A percentile compares a stretch with the other conserved stretches of the same genome.
These are phyloP conservation scores for Psettodes erumei DNA, from an alignment of 2,113 vertebrate species.

Conservation along the genomic window DNA sequence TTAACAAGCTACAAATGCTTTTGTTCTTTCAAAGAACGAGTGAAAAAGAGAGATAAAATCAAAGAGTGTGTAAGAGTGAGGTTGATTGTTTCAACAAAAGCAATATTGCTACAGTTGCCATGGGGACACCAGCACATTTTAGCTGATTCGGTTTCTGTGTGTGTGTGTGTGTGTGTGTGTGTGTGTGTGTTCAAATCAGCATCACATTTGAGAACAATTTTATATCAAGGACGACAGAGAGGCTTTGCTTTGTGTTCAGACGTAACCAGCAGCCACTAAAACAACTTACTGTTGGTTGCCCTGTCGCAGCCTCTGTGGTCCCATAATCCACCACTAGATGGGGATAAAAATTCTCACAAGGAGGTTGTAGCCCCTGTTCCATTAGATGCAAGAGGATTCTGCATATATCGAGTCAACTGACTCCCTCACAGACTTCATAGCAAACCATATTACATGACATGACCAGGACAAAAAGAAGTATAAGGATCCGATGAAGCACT, in stretches of 20 bases:
- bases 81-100: constrained; percentile 35
- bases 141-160: constrained; percentile 25
- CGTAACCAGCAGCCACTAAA: not conserved
- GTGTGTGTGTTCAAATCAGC: constrained; percentile 17
- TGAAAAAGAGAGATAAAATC: constrained; percentile 27
- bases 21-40: constrained; percentile 9
- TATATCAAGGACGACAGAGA: constrained; percentile 1
- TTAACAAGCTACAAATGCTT: not conserved
- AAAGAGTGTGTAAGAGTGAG: constrained; percentile 17
- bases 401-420: not conserved
- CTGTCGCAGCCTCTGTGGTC: not conserved
- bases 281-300: not conserved
- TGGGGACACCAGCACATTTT: constrained; percentile 63
- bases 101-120: constrained; percentile 66
- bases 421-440: not conserved
- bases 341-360: constrained; percentile 34
- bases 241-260: not conserved
- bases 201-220: constrained; percentile 18
- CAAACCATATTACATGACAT: not conserved
- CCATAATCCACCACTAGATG: constrained; percentile 63
- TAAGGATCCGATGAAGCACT: not conserved
- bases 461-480: not conserved
- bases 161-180: not conserved
- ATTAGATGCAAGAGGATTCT: not conserved
- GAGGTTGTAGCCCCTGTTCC: not conserved